phyloP scores from a whole-genome alignment of 2,888 invertebrate genomes.

The Macrosiphum euphorbiae region DNA sequence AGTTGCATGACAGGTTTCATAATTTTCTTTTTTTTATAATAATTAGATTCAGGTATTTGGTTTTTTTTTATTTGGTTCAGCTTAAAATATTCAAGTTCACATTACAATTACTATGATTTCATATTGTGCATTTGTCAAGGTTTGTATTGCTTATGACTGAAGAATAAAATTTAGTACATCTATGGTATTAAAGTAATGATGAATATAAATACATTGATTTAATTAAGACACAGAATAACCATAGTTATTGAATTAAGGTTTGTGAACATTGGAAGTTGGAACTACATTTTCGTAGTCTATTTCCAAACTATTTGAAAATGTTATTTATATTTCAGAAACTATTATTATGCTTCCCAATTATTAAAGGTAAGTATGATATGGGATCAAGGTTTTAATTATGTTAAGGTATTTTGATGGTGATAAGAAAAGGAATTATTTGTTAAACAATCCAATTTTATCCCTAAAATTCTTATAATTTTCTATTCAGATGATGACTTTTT shows the following conservation, averaged over 20 bases:
- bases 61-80: slow-evolving; percentile 59
- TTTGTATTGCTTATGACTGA: slow-evolving; percentile 59
- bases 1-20: slow-evolving; percentile 63
- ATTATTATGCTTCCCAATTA: slow-evolving; percentile 24
- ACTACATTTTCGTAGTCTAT: slow-evolving; percentile 38
- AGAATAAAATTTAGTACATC: slow-evolving; percentile 25
- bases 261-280: slow-evolving; percentile 27
- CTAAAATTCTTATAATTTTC: background rate
- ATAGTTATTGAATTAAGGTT: slow-evolving; percentile 43
- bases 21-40: slow-evolving; percentile 52
- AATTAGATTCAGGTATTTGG: slow-evolving; percentile 63
- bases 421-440: slow-evolving; percentile 13
- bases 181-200: slow-evolving; percentile 38
- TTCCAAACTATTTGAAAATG: background rate
- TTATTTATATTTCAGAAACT: slow-evolving; percentile 49
- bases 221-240: slow-evolving; percentile 31
- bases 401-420: slow-evolving; percentile 24
- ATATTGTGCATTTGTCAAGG: slow-evolving; percentile 60
- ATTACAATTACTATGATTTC: slow-evolving; percentile 54
- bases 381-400: slow-evolving; percentile 46
- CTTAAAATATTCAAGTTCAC: slow-evolving; percentile 54
- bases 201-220: slow-evolving; percentile 19
- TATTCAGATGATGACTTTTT: background rate
- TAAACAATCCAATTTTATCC: background rate
- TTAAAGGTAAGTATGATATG: slow-evolving; percentile 56